Conservation (phyloP, 2,888 invertebrate genomes). For the Gisinianus flammeolus region DNA sequence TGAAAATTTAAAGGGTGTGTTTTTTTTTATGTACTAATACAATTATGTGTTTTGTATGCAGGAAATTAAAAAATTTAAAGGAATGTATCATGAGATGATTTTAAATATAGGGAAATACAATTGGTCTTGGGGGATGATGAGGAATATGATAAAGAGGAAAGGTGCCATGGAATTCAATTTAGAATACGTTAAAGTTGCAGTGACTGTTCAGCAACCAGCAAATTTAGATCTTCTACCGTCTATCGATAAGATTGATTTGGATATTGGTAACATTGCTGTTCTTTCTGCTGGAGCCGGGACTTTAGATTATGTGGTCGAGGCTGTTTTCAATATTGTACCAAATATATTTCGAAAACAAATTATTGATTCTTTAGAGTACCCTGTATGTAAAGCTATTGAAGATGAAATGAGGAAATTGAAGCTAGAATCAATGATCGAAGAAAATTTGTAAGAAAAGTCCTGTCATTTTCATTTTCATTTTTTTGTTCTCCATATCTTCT, state of each 20-base stretch:
- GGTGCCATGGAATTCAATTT: constrained; percentile 58
- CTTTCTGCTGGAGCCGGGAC: constrained; percentile 86
- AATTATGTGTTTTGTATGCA: too few relatives aligned
- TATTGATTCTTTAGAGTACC: constrained; percentile 82
- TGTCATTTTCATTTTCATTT: constrained; percentile 7
- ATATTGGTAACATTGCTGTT: constrained; percentile 83
- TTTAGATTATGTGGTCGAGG: constrained; percentile 80
- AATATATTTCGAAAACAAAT: constrained; percentile 86
- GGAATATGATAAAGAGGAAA: constrained; percentile 61
- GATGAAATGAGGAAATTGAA: constrained; percentile 69
- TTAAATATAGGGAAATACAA: constrained; percentile 46
- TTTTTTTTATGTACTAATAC: not conserved
- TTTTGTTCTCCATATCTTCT: too few relatives aligned
- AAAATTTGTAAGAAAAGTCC: constrained; percentile 60
- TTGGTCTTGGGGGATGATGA: constrained; percentile 64
- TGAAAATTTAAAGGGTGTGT: constrained; percentile 73
- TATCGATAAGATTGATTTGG: constrained; percentile 76
- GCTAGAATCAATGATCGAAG: constrained; percentile 75
- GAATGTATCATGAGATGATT: not conserved
- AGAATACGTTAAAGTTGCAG: constrained; percentile 61
- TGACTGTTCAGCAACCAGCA: constrained; percentile 75
- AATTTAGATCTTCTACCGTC: constrained; percentile 76
- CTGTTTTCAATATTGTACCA: constrained; percentile 79
- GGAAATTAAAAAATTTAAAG: too few relatives aligned
- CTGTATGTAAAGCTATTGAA: constrained; percentile 75